Evolutionary conservation across 64 coral and sea anemone species (phyloP).

Genomic region (Porites australiensis): DNA sequence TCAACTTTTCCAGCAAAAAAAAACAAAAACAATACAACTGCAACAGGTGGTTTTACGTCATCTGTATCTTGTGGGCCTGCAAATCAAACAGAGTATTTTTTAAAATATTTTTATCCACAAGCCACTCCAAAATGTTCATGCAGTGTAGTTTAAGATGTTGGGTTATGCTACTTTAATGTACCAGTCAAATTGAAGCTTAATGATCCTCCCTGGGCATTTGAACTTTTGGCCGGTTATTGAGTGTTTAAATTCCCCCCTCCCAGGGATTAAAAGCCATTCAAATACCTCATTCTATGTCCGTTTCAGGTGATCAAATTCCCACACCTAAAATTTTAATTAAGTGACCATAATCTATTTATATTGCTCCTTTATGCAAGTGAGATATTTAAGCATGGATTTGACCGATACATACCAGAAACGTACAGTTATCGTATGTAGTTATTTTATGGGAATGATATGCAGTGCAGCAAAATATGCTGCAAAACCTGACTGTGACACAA

Average conservation of each 20-base stretch:
- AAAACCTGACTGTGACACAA: no score
- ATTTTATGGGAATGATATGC: background rate
- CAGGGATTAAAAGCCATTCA: no score
- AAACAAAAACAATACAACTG: background rate
- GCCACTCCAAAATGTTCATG: background rate
- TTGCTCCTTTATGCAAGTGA: background rate
- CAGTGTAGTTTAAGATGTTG: background rate
- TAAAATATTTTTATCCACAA: background rate
- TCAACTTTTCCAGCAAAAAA: background rate
- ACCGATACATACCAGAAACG: background rate
- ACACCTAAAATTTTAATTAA: background rate
- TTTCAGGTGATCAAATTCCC: no score
- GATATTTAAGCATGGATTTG: background rate
- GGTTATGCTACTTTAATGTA: background rate
- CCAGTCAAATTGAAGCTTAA: background rate
- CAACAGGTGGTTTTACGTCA: background rate
- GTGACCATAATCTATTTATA: background rate
- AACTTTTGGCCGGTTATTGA: background rate
- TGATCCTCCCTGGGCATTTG: background rate
- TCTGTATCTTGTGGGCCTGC: background rate
- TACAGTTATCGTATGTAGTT: background rate
- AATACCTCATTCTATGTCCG: no score
- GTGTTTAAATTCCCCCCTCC: background rate
- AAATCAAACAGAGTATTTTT: background rate
- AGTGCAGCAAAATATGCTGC: no score